Percentiles rank a stretch among this genome's conserved stretches.
Evolutionary conservation across 2,113 vertebrate genomes (phyloP).

Genomic region (Balaenoptera acutorostrata): DNA sequence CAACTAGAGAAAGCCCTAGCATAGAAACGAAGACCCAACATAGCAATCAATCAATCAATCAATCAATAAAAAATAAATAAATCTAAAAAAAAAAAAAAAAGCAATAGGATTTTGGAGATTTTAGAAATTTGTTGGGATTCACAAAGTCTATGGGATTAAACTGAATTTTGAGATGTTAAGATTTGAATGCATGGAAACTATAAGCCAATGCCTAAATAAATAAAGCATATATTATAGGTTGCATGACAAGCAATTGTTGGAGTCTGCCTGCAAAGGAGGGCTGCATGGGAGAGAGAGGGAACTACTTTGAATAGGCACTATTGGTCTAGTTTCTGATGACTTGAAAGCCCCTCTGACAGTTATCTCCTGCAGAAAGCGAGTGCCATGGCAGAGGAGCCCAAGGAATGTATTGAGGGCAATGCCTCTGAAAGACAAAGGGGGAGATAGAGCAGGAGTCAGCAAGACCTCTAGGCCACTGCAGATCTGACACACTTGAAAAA

Average conservation of each 20-base stretch:
- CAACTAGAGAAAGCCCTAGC: no score
- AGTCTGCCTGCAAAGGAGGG: neutral
- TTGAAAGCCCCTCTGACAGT: neutral
- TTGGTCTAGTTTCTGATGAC: neutral
- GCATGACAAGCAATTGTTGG: neutral
- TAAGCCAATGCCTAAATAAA: neutral
- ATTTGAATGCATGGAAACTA: neutral
- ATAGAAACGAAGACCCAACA: no score
- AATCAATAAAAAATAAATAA: no score
- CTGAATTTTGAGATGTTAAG: neutral
- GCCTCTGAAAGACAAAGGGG: neutral
- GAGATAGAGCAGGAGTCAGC: neutral
- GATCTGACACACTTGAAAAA: neutral
- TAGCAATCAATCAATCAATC: no score
- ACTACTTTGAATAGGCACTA: no score
- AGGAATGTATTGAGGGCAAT: neutral
- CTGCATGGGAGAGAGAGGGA: rapidly evolving
- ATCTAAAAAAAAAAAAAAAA: no score
- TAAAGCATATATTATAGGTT: neutral
- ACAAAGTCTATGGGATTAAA: neutral
- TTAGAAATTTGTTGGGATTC: neutral
- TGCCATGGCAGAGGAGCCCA: neutral
- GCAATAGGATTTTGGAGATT: neutral
- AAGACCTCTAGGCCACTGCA: neutral
- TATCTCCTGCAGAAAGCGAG: neutral